These are phyloP conservation scores for Gnathonemus longibarbis DNA, from an alignment of 2,113 vertebrate genomes.

Conservation along the genomic window DNA sequence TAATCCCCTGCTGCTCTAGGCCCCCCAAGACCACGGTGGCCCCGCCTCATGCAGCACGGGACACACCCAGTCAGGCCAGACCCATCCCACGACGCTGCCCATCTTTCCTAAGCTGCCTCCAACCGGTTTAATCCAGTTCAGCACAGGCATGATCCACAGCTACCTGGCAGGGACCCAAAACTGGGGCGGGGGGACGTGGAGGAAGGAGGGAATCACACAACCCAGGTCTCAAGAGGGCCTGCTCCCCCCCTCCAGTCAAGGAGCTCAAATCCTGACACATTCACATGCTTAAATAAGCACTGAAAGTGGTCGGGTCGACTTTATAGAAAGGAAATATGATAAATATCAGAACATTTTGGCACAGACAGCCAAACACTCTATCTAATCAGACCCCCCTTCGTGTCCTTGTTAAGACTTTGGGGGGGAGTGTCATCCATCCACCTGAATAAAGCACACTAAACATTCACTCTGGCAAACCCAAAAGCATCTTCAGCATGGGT, in stretches of 20 bases:
- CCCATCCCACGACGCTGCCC: neutral
- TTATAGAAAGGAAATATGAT: neutral
- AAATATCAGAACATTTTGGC: neutral
- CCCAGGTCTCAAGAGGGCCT: neutral
- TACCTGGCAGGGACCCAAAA: neutral
- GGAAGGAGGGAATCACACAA: slow-evolving; percentile 20
- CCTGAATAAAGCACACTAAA: slow-evolving; percentile 13
- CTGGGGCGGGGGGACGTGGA: neutral
- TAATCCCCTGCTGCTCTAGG: neutral
- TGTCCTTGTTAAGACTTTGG: neutral
- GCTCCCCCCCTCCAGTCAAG: neutral
- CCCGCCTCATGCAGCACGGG: neutral
- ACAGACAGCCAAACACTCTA: neutral
- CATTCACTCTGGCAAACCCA: slow-evolving; percentile 15
- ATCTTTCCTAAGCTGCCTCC: neutral
- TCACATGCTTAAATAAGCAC: neutral
- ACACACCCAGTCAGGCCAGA: neutral
- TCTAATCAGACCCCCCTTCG: neutral
- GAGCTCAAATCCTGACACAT: neutral
- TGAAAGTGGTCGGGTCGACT: neutral
- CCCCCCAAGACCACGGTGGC: neutral
- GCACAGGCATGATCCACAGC: neutral
- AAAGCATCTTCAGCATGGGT: neutral
- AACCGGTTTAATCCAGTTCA: neutral
- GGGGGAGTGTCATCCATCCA: neutral